Base-by-base conservation (phyloP, 2,797 vertebrate species). In the Paedocypris micromegethes region DNA sequence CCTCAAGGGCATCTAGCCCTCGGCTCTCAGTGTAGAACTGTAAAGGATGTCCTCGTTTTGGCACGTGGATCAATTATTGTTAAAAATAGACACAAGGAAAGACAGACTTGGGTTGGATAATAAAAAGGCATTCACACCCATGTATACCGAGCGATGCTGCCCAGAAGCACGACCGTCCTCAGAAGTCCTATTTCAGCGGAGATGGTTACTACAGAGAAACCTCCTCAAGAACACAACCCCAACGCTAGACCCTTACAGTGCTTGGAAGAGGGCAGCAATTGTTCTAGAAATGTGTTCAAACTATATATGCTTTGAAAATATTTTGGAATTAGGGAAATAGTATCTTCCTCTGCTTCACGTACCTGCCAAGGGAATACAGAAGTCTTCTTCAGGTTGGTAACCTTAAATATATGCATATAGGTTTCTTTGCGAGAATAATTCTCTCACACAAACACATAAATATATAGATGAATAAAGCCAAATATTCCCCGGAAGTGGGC, bases 281-380 rank as follows among this genome's bases (percentile, higher is more conserved):
- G 82, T 81, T 83, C 83, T 88, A 87, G 79, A 88, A 89, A 89
- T 86, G 80, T 87, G 80, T 88, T 89, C 87, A 90, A 90, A 90
- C 86, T 89, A 88, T 83, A 72, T 82, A 83, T 84, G 82, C 81
- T 88, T 88, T 87, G 81, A 89, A 90, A 90, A 90, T 88, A 88
- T 84, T 85, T 81, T 79, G 80, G 77, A 83, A 80, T 85, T 77
- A 85, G 83, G 82, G 85, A 82, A 84, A 85, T 81, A 49, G 66
- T 64, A 51, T 80, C 81, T 79, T 62, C 79, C 78, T 80, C 66
- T 75, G 73, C 72, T 68, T 73, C 59, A 64, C 64, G 80, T 61
- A 72, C 83, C 61, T 83, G 62, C 3, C 41, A 72, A 70, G 37
- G 83, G 71, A 83, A 81, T 87, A 58, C 77, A 75, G 74, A 51